Evolutionary conservation across 2,113 vertebrate genomes (phyloP).

Genomic region (Microtus oregoni): DNA sequence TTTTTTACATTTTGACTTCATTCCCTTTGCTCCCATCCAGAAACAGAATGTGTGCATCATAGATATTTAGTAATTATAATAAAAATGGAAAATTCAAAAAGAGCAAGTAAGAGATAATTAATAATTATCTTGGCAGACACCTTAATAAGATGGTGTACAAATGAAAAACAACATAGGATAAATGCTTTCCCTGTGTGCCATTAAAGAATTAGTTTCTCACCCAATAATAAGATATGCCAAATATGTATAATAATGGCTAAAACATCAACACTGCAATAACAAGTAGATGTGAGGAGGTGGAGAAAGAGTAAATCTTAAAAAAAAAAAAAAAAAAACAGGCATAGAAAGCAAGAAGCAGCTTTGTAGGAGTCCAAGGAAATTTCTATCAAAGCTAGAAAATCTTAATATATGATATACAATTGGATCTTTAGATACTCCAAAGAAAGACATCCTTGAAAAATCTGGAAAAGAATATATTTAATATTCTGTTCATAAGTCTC

Average conservation of each 20-base stretch:
- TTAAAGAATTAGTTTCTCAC: conserved; percentile 2
- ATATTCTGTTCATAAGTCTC: neutral
- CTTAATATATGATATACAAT: neutral
- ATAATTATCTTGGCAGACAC: neutral
- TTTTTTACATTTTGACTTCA: neutral
- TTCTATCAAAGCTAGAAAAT: neutral
- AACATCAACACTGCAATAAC: neutral
- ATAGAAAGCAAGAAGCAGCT: neutral
- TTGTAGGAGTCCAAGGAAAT: neutral
- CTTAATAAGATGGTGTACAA: neutral
- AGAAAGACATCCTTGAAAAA: neutral
- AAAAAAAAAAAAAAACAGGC: no score
- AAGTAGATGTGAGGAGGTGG: neutral
- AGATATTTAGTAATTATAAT: neutral
- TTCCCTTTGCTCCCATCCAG: neutral
- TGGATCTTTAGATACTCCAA: neutral
- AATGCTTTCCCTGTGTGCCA: neutral
- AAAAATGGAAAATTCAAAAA: neutral
- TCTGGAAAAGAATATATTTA: neutral
- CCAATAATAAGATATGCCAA: neutral
- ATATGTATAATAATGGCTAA: neutral
- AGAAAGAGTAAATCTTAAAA: neutral
- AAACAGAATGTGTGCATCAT: neutral
- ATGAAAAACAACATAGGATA: neutral
- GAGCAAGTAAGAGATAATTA: neutral